These are phyloP conservation scores for Rhynchopsitta pachyrhyncha DNA, from an alignment of 2,113 vertebrate species.

Conservation along the genomic window DNA sequence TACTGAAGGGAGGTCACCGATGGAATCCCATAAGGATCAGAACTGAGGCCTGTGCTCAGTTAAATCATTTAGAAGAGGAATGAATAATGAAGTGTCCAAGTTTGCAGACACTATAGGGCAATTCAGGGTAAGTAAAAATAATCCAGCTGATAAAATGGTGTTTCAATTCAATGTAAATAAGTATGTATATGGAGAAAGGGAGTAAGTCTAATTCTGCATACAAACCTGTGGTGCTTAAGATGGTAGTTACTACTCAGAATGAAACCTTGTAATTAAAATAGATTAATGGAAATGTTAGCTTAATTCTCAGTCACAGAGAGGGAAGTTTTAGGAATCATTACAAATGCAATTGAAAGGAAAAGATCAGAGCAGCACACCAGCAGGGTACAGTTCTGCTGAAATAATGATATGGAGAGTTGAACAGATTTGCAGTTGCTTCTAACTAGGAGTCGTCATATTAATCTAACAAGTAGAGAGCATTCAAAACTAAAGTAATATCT, in stretches of 20 bases:
- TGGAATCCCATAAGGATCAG: conserved; percentile 1
- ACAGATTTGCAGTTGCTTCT: background rate
- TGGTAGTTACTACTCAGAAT: background rate
- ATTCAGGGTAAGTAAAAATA: background rate
- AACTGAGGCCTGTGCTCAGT: background rate
- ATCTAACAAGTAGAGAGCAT: background rate
- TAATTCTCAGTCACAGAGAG: background rate
- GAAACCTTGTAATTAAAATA: background rate
- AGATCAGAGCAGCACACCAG: background rate
- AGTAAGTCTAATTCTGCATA: background rate
- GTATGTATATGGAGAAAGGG: background rate
- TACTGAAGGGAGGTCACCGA: background rate
- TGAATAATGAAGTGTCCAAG: conserved; percentile 17
- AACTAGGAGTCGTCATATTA: background rate
- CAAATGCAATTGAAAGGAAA: background rate
- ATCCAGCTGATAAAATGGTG: background rate
- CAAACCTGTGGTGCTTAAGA: background rate
- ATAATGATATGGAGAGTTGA: background rate
- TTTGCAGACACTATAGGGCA: background rate
- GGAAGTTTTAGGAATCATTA: background rate
- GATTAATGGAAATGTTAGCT: background rate
- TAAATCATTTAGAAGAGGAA: conserved; percentile 14
- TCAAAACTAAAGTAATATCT: background rate
- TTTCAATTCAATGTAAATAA: background rate
- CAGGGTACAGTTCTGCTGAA: background rate